Evolutionary conservation across 2,888 invertebrate species (phyloP).

Genomic region (Parnassius apollo): DNA sequence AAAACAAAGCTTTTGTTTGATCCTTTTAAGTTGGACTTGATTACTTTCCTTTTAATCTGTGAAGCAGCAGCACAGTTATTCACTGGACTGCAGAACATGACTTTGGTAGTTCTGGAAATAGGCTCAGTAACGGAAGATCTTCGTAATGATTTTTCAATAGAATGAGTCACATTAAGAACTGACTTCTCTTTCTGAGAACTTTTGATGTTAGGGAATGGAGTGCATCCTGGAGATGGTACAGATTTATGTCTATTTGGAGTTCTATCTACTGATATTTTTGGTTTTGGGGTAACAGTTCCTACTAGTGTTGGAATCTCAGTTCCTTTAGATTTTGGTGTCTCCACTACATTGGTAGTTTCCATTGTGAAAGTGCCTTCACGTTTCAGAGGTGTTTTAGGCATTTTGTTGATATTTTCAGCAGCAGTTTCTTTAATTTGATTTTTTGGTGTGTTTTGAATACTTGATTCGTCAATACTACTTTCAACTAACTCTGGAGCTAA

Average conservation of each 20-base stretch:
- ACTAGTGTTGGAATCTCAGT: slow-evolving; percentile 9
- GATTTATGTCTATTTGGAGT: slow-evolving; percentile 52
- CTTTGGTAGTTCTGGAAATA: slow-evolving; percentile 49
- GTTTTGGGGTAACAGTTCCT: slow-evolving; percentile 17
- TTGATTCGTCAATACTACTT: slow-evolving; percentile 61
- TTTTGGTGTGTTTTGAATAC: slow-evolving; percentile 29
- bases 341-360: slow-evolving; percentile 44
- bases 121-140: slow-evolving; percentile 41
- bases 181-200: slow-evolving; percentile 46
- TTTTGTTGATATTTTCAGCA: slow-evolving; percentile 11
- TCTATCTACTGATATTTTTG: slow-evolving; percentile 29
- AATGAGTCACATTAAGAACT: slow-evolving; percentile 60
- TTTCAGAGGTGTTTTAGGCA: slow-evolving; percentile 47
- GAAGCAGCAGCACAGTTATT: slow-evolving; percentile 47
- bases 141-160: slow-evolving; percentile 56
- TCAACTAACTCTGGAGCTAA: slow-evolving; percentile 62
- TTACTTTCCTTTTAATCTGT: slow-evolving; percentile 59
- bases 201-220: slow-evolving; percentile 54
- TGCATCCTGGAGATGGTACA: slow-evolving; percentile 58
- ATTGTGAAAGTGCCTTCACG: slow-evolving; percentile 72
- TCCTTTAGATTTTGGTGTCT: slow-evolving; percentile 1
- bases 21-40: slow-evolving; percentile 74
- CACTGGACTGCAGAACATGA: slow-evolving; percentile 73
- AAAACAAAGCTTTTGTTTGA: slow-evolving; percentile 73
- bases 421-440: neutral